Conservation (phyloP, 2,888 invertebrate genomes). For the Zygogramma bicolorata region DNA sequence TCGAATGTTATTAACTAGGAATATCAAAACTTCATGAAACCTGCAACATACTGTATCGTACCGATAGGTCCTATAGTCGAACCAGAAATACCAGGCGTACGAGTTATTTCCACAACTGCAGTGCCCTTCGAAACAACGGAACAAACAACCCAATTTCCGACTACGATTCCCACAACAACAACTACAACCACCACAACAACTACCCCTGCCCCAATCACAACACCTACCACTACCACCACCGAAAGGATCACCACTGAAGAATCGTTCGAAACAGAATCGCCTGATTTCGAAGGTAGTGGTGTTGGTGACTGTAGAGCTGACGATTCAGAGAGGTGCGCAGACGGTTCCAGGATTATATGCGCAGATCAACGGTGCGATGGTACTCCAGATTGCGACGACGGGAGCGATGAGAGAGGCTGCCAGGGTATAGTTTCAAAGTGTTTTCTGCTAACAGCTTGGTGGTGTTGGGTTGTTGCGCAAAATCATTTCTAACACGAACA, state of each 20-base stretch:
- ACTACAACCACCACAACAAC: constrained; percentile 23
- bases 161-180: constrained; percentile 33
- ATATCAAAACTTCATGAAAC: neutral
- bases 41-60: neutral
- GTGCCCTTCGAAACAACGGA: constrained; percentile 18
- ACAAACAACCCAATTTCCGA: constrained; percentile 16
- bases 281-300: constrained; percentile 48
- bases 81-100: neutral
- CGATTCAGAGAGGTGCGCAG: constrained; percentile 68
- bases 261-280: neutral
- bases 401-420: constrained; percentile 77
- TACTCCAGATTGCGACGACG: constrained; percentile 73
- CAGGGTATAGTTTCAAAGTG: constrained; percentile 27
- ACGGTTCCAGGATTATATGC: constrained; percentile 71
- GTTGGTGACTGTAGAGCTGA: constrained; percentile 67
- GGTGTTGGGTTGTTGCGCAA: constrained; percentile 28
- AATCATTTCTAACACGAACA: neutral
- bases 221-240: constrained; percentile 22
- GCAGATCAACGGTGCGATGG: constrained; percentile 75
- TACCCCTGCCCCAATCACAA: constrained; percentile 21
- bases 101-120: neutral
- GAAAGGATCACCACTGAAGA: neutral
- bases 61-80: neutral
- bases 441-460: constrained; percentile 37
- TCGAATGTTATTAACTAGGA: too few species aligned